Evolutionary conservation across 2,113 vertebrate genomes (phyloP).

Genomic region (Heptranchias perlo): DNA sequence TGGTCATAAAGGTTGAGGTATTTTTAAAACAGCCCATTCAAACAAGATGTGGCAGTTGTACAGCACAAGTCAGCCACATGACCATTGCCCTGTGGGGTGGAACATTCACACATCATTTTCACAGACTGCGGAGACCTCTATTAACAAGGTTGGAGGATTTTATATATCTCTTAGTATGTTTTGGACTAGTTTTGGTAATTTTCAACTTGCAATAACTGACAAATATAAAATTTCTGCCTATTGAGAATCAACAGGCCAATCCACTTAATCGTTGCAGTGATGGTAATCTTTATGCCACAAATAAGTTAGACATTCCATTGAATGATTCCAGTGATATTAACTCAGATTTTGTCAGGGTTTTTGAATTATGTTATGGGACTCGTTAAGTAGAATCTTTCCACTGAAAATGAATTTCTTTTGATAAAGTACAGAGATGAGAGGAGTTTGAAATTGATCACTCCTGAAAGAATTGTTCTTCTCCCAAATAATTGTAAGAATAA

Average conservation of each 20-base stretch:
- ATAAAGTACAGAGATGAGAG: background rate
- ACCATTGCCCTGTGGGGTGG: background rate
- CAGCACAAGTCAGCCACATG: background rate
- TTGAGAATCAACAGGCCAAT: background rate
- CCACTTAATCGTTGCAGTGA: background rate
- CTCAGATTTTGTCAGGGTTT: no score
- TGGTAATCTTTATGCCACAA: background rate
- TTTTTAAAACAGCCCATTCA: background rate
- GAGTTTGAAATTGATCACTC: background rate
- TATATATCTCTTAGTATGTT: background rate
- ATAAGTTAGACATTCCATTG: background rate
- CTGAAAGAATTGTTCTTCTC: background rate
- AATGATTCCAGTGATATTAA: background rate
- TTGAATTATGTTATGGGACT: background rate
- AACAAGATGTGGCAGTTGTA: background rate
- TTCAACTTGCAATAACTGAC: background rate
- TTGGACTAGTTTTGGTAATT: background rate
- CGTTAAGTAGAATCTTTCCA: background rate
- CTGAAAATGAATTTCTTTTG: background rate
- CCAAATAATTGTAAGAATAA: background rate
- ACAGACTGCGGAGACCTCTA: background rate
- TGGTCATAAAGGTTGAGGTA: background rate
- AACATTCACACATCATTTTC: background rate
- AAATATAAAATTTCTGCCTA: background rate
- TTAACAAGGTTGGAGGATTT: background rate